These are phyloP conservation scores for Cephus runcator DNA, from an alignment of 2,888 invertebrate species.

Conservation along the genomic window DNA sequence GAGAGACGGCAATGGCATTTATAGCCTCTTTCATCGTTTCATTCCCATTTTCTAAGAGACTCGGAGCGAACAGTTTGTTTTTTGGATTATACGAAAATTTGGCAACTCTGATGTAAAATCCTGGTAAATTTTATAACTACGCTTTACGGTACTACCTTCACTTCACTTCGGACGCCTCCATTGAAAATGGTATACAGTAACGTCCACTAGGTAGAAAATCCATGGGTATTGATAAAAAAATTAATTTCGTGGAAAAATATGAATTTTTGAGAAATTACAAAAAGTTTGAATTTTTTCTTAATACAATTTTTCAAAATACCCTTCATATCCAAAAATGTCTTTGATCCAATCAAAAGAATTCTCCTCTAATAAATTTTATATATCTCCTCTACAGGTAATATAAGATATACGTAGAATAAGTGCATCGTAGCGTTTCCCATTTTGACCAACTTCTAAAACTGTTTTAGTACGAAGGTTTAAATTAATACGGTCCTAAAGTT, in stretches of 20 bases:
- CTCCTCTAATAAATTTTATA: neutral
- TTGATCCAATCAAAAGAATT: neutral
- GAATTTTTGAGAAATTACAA: neutral
- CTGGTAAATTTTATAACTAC: neutral
- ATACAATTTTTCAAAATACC: neutral
- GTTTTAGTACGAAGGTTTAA: constrained; percentile 18
- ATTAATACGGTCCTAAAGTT: constrained; percentile 19
- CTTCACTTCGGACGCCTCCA: too few relatives aligned
- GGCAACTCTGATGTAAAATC: neutral
- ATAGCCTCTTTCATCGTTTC: neutral
- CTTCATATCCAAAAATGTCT: neutral
- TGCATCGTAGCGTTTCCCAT: neutral
- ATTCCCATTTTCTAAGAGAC: neutral
- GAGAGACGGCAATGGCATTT: neutral
- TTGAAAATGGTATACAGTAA: too few relatives aligned
- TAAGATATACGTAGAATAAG: neutral
- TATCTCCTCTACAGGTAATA: neutral
- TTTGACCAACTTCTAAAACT: constrained; percentile 11
- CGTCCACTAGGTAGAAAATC: neutral
- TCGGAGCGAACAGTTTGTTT: neutral
- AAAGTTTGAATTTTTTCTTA: too few relatives aligned
- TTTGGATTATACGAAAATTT: neutral
- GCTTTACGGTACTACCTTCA: neutral
- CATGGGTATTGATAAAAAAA: neutral
- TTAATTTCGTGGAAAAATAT: neutral